Conservation (phyloP, 2,888 invertebrate species). For the Homarus gammarus region DNA sequence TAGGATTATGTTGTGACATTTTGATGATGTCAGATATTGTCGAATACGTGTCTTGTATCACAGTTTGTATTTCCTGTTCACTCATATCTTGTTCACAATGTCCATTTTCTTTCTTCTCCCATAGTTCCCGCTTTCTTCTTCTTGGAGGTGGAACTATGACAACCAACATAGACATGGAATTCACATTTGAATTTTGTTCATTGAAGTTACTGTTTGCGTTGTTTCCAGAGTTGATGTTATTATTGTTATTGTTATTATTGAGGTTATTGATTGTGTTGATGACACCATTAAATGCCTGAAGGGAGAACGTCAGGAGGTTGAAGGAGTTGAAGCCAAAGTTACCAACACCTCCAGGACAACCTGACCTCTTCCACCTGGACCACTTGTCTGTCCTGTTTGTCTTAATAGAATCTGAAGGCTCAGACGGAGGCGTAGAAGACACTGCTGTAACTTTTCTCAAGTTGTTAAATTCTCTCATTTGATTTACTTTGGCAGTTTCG, state of each 20-base stretch:
- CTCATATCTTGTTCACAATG: neutral
- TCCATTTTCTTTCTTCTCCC: constrained; percentile 29
- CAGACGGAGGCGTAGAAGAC: too few species aligned
- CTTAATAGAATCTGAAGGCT: too few species aligned
- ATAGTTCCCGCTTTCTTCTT: constrained; percentile 32
- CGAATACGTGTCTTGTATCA: constrained; percentile 36
- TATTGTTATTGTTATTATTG: constrained; percentile 67
- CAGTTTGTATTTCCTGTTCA: constrained; percentile 13
- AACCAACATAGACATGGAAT: constrained; percentile 53
- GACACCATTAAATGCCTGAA: constrained; percentile 59
- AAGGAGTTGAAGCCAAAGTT: constrained; percentile 66
- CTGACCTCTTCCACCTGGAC: neutral
- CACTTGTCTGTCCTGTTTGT: neutral
- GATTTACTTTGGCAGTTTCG: neutral
- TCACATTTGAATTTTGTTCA: constrained; percentile 52
- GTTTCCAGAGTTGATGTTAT: constrained; percentile 47
- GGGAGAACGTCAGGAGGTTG: constrained; percentile 59
- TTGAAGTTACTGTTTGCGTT: constrained; percentile 58
- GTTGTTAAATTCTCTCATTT: neutral
- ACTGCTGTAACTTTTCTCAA: neutral
- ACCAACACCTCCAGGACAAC: constrained; percentile 51
- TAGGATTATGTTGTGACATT: neutral
- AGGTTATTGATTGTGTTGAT: constrained; percentile 66
- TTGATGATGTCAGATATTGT: constrained; percentile 29
- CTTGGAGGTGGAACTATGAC: constrained; percentile 15